Percentiles rank a stretch among this genome's conserved stretches.
These are phyloP conservation scores for Aspiorhynchus laticeps DNA, from an alignment of 2,113 vertebrate genomes.

Conservation along the genomic window DNA sequence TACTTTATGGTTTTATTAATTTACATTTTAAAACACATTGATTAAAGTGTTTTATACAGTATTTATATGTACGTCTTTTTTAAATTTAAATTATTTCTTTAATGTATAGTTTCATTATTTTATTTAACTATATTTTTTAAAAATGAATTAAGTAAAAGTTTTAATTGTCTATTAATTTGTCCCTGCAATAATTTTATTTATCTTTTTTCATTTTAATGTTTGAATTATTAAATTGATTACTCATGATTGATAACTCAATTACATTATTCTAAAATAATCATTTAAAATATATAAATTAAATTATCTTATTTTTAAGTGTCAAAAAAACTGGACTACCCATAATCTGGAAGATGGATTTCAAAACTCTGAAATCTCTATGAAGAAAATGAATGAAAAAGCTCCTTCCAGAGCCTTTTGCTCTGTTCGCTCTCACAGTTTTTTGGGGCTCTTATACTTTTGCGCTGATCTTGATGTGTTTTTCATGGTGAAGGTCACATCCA, in stretches of 20 bases:
- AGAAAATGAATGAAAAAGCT: neutral
- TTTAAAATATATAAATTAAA: no score
- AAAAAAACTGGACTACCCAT: neutral
- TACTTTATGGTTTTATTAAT: neutral
- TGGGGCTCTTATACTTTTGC: no score
- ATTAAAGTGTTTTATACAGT: neutral
- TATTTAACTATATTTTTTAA: neutral
- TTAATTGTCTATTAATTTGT: neutral
- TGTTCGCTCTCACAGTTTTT: no score
- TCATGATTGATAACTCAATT: neutral
- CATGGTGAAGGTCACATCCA: slow-evolving; percentile 89
- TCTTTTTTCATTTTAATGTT: neutral
- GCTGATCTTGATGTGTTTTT: neutral
- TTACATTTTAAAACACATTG: neutral
- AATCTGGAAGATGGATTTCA: neutral
- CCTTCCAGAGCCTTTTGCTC: no score
- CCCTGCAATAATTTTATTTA: neutral
- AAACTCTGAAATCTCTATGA: neutral
- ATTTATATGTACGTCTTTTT: neutral
- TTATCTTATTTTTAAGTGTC: no score
- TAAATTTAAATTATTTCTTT: neutral
- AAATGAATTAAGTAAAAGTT: neutral
- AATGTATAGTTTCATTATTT: neutral
- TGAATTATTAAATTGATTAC: neutral
- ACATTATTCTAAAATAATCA: no score